Evolutionary conservation across 2,888 invertebrate species (phyloP).

Genomic region (Cantharis flavilabris): DNA sequence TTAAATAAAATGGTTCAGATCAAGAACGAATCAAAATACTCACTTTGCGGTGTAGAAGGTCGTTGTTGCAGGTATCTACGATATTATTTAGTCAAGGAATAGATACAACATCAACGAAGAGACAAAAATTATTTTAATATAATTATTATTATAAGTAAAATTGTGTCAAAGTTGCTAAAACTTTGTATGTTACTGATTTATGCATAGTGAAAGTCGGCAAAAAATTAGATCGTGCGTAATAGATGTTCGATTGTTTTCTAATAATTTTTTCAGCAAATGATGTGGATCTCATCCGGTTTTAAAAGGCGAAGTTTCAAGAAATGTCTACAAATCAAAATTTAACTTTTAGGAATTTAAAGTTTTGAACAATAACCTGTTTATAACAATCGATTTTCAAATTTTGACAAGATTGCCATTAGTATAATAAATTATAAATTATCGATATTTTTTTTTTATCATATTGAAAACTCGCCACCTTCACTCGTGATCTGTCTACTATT

Average conservation of each 20-base stretch:
- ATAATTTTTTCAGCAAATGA: not conserved
- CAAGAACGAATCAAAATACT: constrained; percentile 27
- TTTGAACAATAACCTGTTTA: too few species aligned
- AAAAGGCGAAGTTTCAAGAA: not conserved
- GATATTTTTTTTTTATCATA: too few species aligned
- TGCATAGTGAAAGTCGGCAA: not conserved
- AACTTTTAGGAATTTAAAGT: not conserved
- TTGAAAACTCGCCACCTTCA: too few species aligned
- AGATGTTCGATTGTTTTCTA: not conserved
- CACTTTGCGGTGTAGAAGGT: constrained; percentile 39
- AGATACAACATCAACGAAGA: not conserved
- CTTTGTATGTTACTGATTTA: not conserved
- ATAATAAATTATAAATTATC: too few species aligned
- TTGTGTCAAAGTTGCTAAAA: not conserved
- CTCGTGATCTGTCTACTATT: too few species aligned
- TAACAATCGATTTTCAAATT: too few species aligned
- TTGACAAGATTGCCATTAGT: too few species aligned
- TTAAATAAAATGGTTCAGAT: not conserved
- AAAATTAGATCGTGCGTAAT: not conserved
- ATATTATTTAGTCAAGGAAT: constrained; percentile 21
- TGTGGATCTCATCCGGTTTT: not conserved
- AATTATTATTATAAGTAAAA: not conserved
- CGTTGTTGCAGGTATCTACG: constrained; percentile 25
- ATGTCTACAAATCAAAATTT: not conserved
- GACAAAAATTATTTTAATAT: not conserved